Conservation (phyloP, 1,140 invertebrate species). For the Antheraea pernyi region DNA sequence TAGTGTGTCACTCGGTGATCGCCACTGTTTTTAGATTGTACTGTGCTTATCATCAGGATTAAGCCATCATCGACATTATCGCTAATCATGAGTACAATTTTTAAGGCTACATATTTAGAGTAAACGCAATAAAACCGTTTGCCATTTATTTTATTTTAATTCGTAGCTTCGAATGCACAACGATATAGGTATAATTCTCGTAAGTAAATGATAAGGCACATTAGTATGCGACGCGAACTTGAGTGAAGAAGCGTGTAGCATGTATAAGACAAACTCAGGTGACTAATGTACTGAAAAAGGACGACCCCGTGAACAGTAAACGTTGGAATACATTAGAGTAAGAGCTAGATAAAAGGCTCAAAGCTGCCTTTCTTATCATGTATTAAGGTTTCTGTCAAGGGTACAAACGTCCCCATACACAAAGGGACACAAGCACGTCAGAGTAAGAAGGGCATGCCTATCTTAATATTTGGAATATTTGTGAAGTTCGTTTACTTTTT, state of each 20-base stretch:
- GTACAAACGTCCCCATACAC: slow-evolving; percentile 15
- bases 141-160: slow-evolving; percentile 14
- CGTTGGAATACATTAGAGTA: slow-evolving; percentile 7
- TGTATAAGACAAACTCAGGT: slow-evolving; percentile 45
- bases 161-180: slow-evolving; percentile 22
- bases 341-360: slow-evolving; percentile 7
- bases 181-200: slow-evolving; percentile 27
- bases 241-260: slow-evolving; percentile 57
- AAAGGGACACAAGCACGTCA: not conserved
- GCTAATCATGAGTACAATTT: no score
- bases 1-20: no score
- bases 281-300: slow-evolving; percentile 54
- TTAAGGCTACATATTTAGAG: not conserved
- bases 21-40: no score
- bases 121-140: not conserved
- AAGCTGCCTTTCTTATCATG: slow-evolving; percentile 3
- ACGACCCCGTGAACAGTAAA: slow-evolving; percentile 38
- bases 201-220: slow-evolving; percentile 35
- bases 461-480: not conserved
- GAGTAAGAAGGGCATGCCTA: not conserved
- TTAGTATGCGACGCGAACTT: slow-evolving; percentile 63
- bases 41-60: no score
- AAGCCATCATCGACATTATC: no score
- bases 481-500: not conserved
- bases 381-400: slow-evolving; percentile 16